Evolutionary conservation across 2,888 invertebrate species (phyloP).

Genomic region (Uropetala carovei): DNA sequence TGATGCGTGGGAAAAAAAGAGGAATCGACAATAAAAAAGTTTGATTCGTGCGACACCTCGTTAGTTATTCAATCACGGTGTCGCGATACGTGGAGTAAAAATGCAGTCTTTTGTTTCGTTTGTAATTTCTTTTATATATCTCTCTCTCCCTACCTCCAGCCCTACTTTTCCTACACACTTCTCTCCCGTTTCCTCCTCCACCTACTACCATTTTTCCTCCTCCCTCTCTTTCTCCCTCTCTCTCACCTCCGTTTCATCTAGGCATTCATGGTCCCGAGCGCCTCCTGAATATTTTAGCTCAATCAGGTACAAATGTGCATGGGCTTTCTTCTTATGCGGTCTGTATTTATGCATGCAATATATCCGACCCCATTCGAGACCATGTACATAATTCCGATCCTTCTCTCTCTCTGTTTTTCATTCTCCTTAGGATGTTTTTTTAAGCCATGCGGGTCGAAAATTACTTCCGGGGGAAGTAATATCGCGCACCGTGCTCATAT

Average conservation of each 20-base stretch:
- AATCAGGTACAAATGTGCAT: slow-evolving; percentile 57
- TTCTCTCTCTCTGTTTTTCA: neutral
- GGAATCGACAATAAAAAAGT: neutral
- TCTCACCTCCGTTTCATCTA: neutral
- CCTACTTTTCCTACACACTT: neutral
- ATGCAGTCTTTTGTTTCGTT: neutral
- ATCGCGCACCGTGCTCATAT: neutral
- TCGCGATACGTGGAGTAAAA: neutral
- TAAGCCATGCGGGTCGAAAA: slow-evolving; percentile 5
- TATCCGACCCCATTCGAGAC: slow-evolving; percentile 44
- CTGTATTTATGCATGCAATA: slow-evolving; percentile 46
- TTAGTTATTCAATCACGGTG: neutral
- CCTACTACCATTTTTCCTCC: neutral
- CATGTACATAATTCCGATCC: slow-evolving; percentile 54
- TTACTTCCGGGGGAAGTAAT: neutral
- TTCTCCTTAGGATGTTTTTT: neutral
- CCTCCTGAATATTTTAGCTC: slow-evolving; percentile 59
- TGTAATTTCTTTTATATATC: neutral
- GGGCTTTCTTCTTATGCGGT: slow-evolving; percentile 3
- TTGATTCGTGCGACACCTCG: neutral
- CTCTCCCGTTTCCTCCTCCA: no score
- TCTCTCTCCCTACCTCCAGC: neutral
- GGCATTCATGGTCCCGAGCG: slow-evolving; percentile 37
- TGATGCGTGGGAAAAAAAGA: neutral
- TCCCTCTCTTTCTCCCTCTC: neutral